Evolutionary conservation across 37 sponge, comb jelly and placozoan species (phyloP).

Genomic region (Amphimedon queenslandica): DNA sequence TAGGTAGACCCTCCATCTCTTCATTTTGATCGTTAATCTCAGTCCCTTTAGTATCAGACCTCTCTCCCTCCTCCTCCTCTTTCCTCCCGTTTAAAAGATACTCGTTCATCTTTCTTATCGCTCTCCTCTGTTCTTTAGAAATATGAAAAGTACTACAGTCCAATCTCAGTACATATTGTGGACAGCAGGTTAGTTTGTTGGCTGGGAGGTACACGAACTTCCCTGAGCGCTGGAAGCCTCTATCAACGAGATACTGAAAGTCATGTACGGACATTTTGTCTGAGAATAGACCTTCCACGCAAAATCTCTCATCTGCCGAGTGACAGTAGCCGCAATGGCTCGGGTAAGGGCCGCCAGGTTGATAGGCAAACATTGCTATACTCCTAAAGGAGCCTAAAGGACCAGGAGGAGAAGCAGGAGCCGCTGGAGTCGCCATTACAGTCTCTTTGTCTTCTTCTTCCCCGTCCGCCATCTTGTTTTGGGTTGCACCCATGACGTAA

Average conservation of each 20-base stretch:
- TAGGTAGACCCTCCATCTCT: not conserved
- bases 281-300: slow-evolving; percentile 34
- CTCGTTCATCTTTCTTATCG: slow-evolving; percentile 38
- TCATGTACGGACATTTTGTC: slow-evolving; percentile 36
- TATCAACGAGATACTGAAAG: slow-evolving; percentile 61
- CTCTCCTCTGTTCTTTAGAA: slow-evolving; percentile 48
- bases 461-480: not conserved
- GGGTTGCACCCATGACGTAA: too few species aligned
- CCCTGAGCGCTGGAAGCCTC: slow-evolving; percentile 72
- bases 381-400: slow-evolving; percentile 5
- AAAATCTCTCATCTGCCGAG: slow-evolving; percentile 22
- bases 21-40: not conserved
- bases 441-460: slow-evolving; percentile 2
- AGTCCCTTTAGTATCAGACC: not conserved
- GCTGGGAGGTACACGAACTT: slow-evolving; percentile 60
- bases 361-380: slow-evolving; percentile 42
- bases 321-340: slow-evolving; percentile 70
- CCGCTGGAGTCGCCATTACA: not conserved
- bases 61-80: not conserved
- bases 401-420: not conserved
- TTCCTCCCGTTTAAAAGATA: slow-evolving; percentile 35
- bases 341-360: slow-evolving; percentile 35
- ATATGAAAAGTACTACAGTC: slow-evolving; percentile 43
- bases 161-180: slow-evolving; percentile 58
- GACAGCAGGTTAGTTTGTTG: slow-evolving; percentile 60